Percentiles rank a stretch among this genome's conserved stretches.
phyloP scores from a whole-genome alignment of 1,140 invertebrate species.

The Cryptotermes secundus region DNA sequence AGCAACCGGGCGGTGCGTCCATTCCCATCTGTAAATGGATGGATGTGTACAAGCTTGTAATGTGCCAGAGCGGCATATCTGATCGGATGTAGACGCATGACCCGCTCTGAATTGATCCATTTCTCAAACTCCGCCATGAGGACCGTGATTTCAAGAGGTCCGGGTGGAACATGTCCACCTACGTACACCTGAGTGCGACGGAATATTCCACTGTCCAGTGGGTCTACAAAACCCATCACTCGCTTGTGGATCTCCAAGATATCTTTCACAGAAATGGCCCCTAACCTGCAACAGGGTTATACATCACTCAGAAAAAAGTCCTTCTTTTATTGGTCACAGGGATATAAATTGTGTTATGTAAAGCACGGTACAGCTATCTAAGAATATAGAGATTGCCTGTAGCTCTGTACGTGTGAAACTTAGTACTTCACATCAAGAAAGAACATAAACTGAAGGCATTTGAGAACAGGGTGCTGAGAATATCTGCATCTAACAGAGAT shows the following conservation, averaged over 20 bases:
- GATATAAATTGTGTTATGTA: too few species aligned
- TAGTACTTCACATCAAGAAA: too few species aligned
- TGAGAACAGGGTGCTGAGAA: too few species aligned
- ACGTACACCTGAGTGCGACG: conserved; percentile 89
- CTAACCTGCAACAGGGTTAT: conserved; percentile 52
- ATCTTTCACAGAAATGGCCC: conserved; percentile 76
- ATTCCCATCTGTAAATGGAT: conserved; percentile 92
- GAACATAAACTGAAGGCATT: too few species aligned
- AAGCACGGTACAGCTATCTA: too few species aligned
- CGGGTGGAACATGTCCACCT: conserved; percentile 86
- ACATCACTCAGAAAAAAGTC: too few species aligned
- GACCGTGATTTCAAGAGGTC: conserved; percentile 71
- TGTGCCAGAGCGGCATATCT: conserved; percentile 69
- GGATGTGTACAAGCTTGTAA: conserved; percentile 85
- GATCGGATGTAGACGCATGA: conserved; percentile 80
- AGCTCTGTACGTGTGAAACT: too few species aligned
- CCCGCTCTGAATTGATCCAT: conserved; percentile 89
- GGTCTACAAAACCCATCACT: conserved; percentile 92
- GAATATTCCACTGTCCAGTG: conserved; percentile 80
- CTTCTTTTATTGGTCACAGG: too few species aligned
- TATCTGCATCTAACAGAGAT: too few species aligned
- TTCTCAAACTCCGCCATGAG: conserved; percentile 86
- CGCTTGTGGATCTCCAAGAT: conserved; percentile 91
- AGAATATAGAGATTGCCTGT: too few species aligned
- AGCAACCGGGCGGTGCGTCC: conserved; percentile 90